Base-by-base conservation (phyloP, 2,888 invertebrate species). In the Platycheirus rosarum region DNA sequence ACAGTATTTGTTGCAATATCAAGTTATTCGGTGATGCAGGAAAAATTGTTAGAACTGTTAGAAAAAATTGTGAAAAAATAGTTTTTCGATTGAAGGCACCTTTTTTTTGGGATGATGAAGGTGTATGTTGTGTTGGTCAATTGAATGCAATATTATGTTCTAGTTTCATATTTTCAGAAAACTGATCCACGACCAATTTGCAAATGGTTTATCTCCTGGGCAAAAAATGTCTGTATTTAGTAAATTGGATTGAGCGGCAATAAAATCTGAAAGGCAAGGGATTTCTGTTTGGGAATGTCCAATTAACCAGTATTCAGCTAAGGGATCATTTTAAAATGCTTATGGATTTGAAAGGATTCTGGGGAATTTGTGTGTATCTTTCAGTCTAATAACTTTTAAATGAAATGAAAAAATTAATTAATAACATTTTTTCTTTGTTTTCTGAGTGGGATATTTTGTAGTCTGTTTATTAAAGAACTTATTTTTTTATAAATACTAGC, bases 121-220 rank as follows among this genome's bases (percentile, higher is more conserved):
- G 32, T 35, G n/a, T 23, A 3, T 40, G 14, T 14, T 35, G 2
- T 55, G 4, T 14, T 55, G 40, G 35, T 13, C 35, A 55, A 55
- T 13, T 23, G 37, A 23, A 20, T 37, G 20, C 20, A 37, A 37
- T 55, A 2, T n/a, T 9, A 37, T 20, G 37, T 37, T 37, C 8
- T 40, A 37, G 23, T 23, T 55, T 40, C 37, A 55, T 55, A 55
- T 40, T 55, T 40, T 55, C 3, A 18, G 8, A 55, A 11, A 40
- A 55, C 9, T 14, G 20, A 40, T 23, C 37, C 4, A 55, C 13
- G 2, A 18, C 40, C 37, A 55, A 40, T 37, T 55, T 55, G 16
- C n/a, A n/a, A 16, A 53, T 53, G 6, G 18, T n/a, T 53, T 32
- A n/a, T 32, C 16, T 7, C 16, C 13, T 32, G 18, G 2, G 6